Base-by-base conservation (phyloP, 2,888 invertebrate species). In the Diaphora mendica region DNA sequence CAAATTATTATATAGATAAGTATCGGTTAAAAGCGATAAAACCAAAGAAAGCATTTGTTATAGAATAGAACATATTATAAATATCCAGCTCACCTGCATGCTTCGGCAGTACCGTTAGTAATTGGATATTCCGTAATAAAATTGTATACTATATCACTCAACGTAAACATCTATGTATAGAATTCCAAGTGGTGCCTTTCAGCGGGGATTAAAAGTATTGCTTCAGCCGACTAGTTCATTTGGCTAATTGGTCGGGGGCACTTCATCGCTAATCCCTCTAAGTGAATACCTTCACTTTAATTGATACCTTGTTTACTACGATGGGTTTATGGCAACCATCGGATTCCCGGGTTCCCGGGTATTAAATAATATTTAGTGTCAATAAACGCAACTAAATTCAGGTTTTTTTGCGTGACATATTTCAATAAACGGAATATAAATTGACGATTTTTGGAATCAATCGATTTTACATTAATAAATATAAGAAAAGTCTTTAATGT, bases 181-280 rank as follows among this genome's bases (percentile, higher is more conserved):
- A 64, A 26, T 26, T 23, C 17, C 39, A n/a, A 23, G 17, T 17
- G 35, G 59, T 51, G 64, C 71, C 51, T 68, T 77, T 66, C 11
- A 76, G 23, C 55, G 68, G 42, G 76, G 75, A 78, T 82, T 81
- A 77, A 81, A 79, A 78, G 62, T 59, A 55, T 77, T 64, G 64
- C 68, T 64, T 39, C 71, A 48, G 48, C 23, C 33, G 51, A 39
- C 64, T 75, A 78, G 78, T 83, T 82, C 75, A 83, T 82, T 86
- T 79, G 20, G 59, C 68, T 86, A 83, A 83, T 82, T 81, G 83
- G 69, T 55, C 62, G 42, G 77, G 74, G 74, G 26, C 69, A 75
- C 68, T 79, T 75, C 72, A 73, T 75, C 44, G 75, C 76, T 85
- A 79, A 85, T 85, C 84, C 77, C 55, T 62, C 75, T 81, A 80